These are phyloP conservation scores for Scarus forsteni DNA, from an alignment of 2,797 vertebrate species.

Conservation along the genomic window DNA sequence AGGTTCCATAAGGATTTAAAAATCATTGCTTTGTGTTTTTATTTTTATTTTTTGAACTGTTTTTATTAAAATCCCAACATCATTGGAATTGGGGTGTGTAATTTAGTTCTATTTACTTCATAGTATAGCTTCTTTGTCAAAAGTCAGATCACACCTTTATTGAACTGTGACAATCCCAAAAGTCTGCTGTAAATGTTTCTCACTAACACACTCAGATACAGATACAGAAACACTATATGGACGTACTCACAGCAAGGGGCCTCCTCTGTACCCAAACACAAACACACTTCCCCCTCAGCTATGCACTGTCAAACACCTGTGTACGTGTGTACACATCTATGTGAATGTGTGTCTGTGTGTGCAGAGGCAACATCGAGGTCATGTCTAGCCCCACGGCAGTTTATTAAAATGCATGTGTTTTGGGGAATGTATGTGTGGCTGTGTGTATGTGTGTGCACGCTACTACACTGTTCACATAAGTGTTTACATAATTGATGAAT, in stretches of 20 bases:
- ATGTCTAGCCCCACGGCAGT: conserved; percentile 76
- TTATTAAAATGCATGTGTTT: conserved; percentile 85
- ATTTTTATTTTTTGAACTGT: too few relatives aligned
- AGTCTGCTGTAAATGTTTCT: conserved; percentile 7
- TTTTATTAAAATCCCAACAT: too few relatives aligned
- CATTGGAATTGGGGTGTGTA: too few relatives aligned
- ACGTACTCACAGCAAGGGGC: conserved; percentile 1
- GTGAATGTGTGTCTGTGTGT: conserved; percentile 27
- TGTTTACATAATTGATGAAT: conserved; percentile 90
- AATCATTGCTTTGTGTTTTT: too few relatives aligned
- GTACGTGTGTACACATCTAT: conserved; percentile 20
- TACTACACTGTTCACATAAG: conserved; percentile 78
- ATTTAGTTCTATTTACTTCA: not conserved
- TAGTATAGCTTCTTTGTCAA: not conserved
- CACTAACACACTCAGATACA: not conserved
- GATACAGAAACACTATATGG: conserved; percentile 13
- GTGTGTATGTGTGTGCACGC: conserved; percentile 23
- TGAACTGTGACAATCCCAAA: conserved; percentile 8
- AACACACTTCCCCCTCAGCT: conserved; percentile 45
- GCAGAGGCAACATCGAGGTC: conserved; percentile 76
- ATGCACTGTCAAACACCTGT: conserved; percentile 67
- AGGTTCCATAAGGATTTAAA: too few relatives aligned
- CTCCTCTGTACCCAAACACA: conserved; percentile 39
- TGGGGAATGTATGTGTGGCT: conserved; percentile 61
- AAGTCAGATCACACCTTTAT: not conserved